phyloP scores from a whole-genome alignment of 2,888 invertebrate genomes.

The Aethes cnicana region DNA sequence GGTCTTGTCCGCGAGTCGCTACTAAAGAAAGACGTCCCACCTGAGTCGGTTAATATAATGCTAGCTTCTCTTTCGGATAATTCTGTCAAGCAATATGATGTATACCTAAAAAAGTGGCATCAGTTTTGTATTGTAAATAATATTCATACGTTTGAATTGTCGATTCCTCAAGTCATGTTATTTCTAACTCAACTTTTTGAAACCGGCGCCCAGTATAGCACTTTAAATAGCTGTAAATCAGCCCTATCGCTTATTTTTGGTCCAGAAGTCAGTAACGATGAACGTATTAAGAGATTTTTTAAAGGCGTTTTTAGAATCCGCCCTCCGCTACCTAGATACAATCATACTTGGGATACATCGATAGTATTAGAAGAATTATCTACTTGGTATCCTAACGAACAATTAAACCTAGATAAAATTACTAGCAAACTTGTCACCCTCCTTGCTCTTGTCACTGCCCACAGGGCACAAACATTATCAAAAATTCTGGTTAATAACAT shows the following conservation, averaged over 20 bases:
- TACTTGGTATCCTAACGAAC: conserved; percentile 21
- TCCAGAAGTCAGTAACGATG: background rate
- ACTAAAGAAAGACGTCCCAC: conserved; percentile 10
- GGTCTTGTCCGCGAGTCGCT: conserved; percentile 31
- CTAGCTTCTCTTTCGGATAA: conserved; percentile 30
- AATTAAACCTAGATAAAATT: conserved; percentile 1
- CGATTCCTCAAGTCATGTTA: conserved; percentile 7
- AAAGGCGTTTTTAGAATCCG: conserved; percentile 26
- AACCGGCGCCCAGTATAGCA: conserved; percentile 20
- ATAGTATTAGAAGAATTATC: conserved; percentile 13
- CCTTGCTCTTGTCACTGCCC: conserved; percentile 7
- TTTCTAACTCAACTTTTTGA: conserved; percentile 21
- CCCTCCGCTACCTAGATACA: conserved; percentile 25
- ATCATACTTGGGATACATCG: conserved; percentile 21
- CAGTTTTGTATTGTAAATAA: conserved; percentile 19
- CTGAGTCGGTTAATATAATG: conserved; percentile 28
- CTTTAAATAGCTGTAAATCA: conserved; percentile 15
- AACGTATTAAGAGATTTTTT: conserved; percentile 11
- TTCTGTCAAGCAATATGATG: conserved; percentile 30
- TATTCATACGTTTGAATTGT: conserved; percentile 6
- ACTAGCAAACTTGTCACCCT: background rate
- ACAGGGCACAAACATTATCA: conserved; percentile 1
- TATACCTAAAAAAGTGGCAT: conserved; percentile 22
- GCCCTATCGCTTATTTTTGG: background rate
- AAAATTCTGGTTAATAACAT: background rate